phyloP scores from a whole-genome alignment of 2,888 invertebrate species.

The Nycteola revayana region DNA sequence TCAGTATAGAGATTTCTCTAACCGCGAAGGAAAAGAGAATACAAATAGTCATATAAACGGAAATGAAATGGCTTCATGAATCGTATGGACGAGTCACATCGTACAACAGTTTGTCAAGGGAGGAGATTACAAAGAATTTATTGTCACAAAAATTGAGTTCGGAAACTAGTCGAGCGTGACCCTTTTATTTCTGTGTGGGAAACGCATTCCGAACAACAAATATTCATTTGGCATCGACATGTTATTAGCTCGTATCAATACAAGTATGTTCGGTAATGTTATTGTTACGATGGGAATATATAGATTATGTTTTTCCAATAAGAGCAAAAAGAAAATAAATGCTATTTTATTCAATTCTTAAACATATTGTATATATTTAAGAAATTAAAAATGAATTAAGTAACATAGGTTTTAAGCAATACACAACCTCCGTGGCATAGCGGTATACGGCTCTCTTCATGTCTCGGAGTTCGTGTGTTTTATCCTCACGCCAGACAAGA shows the following conservation, averaged over 20 bases:
- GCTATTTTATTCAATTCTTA: no score
- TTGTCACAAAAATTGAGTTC: slow-evolving; percentile 28
- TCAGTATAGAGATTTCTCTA: slow-evolving; percentile 74
- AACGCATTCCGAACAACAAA: slow-evolving; percentile 5
- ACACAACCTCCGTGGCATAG: no score
- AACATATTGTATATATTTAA: no score
- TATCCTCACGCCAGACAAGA: no score
- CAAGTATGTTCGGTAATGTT: no score
- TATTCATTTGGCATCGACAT: slow-evolving; percentile 5
- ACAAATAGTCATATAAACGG: slow-evolving; percentile 75
- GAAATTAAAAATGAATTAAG: no score
- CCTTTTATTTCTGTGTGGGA: slow-evolving; percentile 11
- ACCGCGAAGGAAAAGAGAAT: slow-evolving; percentile 69
- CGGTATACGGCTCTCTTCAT: no score
- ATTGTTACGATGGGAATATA: no score
- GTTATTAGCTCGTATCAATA: background rate
- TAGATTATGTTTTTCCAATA: no score
- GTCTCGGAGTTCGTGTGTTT: no score
- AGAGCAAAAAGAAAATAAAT: no score
- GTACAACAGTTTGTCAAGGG: slow-evolving; percentile 50
- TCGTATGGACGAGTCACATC: slow-evolving; percentile 59
- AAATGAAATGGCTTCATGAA: slow-evolving; percentile 72
- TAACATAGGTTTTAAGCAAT: no score
- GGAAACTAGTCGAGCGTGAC: slow-evolving; percentile 16
- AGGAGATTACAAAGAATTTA: slow-evolving; percentile 45